These are phyloP conservation scores for Macrobrachium nipponense DNA, from an alignment of 1,140 invertebrate species.

Conservation along the genomic window DNA sequence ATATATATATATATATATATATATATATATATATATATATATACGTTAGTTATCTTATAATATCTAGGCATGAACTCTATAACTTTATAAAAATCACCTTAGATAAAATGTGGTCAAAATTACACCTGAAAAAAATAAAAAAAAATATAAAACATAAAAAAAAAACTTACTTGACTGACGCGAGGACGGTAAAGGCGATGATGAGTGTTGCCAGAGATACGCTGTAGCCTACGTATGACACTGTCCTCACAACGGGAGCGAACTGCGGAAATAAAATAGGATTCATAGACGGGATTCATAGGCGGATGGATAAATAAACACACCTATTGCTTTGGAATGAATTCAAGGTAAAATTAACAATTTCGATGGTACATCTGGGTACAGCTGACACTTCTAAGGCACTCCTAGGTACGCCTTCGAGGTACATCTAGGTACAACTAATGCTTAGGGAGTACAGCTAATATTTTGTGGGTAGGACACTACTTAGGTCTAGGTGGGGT, in stretches of 20 bases:
- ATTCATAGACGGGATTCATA: background rate
- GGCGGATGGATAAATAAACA: background rate
- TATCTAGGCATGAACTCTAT: background rate
- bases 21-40: background rate
- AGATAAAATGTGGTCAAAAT: no score
- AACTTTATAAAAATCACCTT: no score
- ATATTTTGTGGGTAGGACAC: no score
- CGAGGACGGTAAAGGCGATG: conserved; percentile 44
- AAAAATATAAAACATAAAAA: background rate
- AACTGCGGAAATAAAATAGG: conserved; percentile 12
- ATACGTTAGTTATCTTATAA: background rate
- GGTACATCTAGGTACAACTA: no score
- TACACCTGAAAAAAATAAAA: background rate
- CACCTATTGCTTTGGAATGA: background rate
- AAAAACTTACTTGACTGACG: conserved; percentile 43
- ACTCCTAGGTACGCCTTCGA: no score
- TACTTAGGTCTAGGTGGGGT: no score
- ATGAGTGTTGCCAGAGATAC: conserved; percentile 41
- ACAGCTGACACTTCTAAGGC: background rate
- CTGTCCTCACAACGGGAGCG: conserved; percentile 33
- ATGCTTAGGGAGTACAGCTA: no score
- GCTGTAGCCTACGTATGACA: conserved; percentile 46
- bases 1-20: no score
- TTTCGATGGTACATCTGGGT: no score
- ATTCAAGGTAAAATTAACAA: no score